A percentile compares a stretch with the other conserved stretches of the same genome.
Conservation (phyloP, 1,140 invertebrate species). For the Hylyphantes graminicola region DNA sequence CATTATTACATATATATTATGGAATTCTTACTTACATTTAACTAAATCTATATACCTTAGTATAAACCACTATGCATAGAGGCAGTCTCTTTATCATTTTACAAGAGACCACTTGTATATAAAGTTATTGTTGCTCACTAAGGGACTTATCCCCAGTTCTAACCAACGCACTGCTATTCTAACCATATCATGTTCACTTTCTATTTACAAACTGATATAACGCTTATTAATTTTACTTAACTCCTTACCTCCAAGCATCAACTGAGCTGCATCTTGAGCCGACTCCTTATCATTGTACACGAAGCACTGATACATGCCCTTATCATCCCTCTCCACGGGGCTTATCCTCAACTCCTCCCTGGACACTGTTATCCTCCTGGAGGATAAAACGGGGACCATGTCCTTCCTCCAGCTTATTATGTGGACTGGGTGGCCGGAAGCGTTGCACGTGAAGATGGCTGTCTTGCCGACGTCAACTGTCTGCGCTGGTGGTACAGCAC, state of each 20-base stretch:
- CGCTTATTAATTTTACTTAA: neutral
- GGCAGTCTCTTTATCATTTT: too few relatives aligned
- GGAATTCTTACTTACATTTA: too few relatives aligned
- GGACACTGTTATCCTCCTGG: conserved; percentile 34
- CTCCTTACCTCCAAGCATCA: conserved; percentile 67
- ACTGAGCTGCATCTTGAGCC: conserved; percentile 78
- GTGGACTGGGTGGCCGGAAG: conserved; percentile 83
- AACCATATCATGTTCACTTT: too few relatives aligned
- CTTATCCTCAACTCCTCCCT: conserved; percentile 65
- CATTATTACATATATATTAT: too few relatives aligned
- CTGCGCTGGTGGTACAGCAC: conserved; percentile 41
- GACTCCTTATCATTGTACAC: conserved; percentile 80
- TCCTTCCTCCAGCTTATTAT: conserved; percentile 93
- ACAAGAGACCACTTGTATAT: too few relatives aligned
- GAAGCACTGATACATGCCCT: conserved; percentile 83
- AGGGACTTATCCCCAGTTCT: too few relatives aligned
- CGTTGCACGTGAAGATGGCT: conserved; percentile 65
- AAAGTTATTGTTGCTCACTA: too few relatives aligned
- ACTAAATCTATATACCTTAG: too few relatives aligned
- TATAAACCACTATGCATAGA: too few relatives aligned
- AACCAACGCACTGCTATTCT: too few relatives aligned
- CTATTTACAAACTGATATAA: too few relatives aligned
- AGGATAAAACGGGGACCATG: conserved; percentile 72
- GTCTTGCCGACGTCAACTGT: conserved; percentile 57
- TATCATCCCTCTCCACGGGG: conserved; percentile 85